Base-by-base conservation (phyloP, 2,113 vertebrate genomes). In the Misgurnus mizolepis region DNA sequence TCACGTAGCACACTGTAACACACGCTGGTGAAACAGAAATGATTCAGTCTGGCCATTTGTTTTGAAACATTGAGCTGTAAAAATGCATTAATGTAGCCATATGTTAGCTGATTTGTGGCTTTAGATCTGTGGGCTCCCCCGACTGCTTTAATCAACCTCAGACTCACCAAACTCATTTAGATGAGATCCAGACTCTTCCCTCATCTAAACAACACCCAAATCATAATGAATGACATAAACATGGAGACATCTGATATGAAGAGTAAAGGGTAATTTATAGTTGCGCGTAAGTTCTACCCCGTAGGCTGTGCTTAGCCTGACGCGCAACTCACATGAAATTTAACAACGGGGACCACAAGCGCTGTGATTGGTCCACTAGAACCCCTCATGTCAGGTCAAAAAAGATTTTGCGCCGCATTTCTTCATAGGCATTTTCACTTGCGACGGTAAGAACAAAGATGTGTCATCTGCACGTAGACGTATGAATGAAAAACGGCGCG, bases 71-170 rank as follows among this genome's bases (percentile, higher is more conserved):
- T 58, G 17, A 47, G 39, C n/a, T 3, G 34, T 73, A 45, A 73
- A 49, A 27, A 15, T 47, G 72, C n/a, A 66, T 67, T 50, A 70
- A 64, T 53, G 64, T 43, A 15, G 81, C 90, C 91, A 92, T 90
- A 93, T 92, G 87, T 89, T 81, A 90, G 82, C 83, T 60, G 34
- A 14, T 72, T 77, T 79, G 76, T 70, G 71, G 41, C 88, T 83
- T 66, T 50, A 74, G 86, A 76, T 72, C 86, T 72, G 85, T 85
- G 83, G 86, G 87, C 90, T 91, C 85, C 2, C 83, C 87, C 79
- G 80, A 84, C 18, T 6, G 47, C 68, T 90, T 85, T 89, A 91
- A 91, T 92, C 89, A 91, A 79, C 80, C 87, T 87, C 79, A 87
- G 90, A 88, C 80, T 87, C 86, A 71, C 77, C 17, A 78, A 87